Base-by-base conservation (phyloP, 2,113 vertebrate species). In the Phaethon lepturus region DNA sequence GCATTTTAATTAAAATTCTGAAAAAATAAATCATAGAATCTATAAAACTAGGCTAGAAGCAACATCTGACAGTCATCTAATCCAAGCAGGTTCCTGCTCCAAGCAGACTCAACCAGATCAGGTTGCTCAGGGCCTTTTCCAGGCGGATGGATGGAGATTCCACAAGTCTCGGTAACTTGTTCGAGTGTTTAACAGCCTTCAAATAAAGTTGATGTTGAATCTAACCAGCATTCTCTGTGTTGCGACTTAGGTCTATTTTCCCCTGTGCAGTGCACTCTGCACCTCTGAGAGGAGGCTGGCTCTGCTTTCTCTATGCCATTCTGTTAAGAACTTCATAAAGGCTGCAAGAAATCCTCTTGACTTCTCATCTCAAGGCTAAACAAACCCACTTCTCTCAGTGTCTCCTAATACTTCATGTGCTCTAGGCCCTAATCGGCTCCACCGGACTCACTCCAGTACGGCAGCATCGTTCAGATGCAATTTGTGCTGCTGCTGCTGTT, bases 351-450 rank as follows among this genome's bases (percentile, higher is more conserved):
- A 62, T 17, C 23, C 9, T 60, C 38, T 62, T 62, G 28, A 58
- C 16, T 77, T 74, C 24, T 66, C 38, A 53, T 45, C 23, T 59
- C n/a, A 71, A 80, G 7, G 13, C 20, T 66, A 25, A 81, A 25
- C 8, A 82, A 26, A 17, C 3, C 0, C 42, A 55, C 3, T 69
- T 86, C 6, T 64, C 33, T 86, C 42, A 56, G 31, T 49, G 6
- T 40, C 2, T 83, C 9, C n/a, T 91, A 60, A 72, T 33, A 52
- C 4, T 11, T 9, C 11, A 29, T 42, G 49, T 0, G 0, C 4
- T 86, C 11, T 19, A 77, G 17, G 5, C 25, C 40, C 35, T 47
- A 44, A 83, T 67, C 22, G 29, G 5, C 23, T 53, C 17, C 53
- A 29, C 40, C 76, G 53, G 45, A 56, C 33, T 76, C 35, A 29